Evolutionary conservation across 2,113 vertebrate species (phyloP).

Genomic region (Pycnonotus jocosus): DNA sequence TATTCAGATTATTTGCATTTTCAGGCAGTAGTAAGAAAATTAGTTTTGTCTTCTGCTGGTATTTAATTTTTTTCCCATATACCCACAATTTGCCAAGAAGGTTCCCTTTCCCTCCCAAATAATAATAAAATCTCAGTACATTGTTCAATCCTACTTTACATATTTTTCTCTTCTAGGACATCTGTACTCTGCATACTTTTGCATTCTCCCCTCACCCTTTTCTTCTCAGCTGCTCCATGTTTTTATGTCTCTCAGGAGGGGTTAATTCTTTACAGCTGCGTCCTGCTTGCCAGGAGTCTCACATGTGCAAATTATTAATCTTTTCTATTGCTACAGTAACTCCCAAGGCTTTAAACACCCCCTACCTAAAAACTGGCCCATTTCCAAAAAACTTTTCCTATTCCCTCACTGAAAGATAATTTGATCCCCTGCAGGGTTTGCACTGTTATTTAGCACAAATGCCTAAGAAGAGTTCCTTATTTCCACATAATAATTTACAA

Average conservation of each 20-base stretch:
- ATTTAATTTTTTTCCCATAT: constrained; percentile 16
- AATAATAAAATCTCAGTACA: constrained; percentile 37
- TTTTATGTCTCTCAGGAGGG: constrained; percentile 80
- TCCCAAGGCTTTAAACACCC: constrained; percentile 77
- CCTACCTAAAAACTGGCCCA: constrained; percentile 72
- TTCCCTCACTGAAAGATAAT: constrained; percentile 73
- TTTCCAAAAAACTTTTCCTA: constrained; percentile 76
- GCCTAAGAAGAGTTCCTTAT: constrained; percentile 35
- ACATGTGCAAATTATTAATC: constrained; percentile 86
- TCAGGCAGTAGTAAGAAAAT: background rate
- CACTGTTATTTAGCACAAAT: constrained; percentile 68
- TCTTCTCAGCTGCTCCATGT: constrained; percentile 74
- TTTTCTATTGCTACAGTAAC: constrained; percentile 80
- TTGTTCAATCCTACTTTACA: constrained; percentile 50
- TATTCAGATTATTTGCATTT: background rate
- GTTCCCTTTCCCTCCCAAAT: background rate
- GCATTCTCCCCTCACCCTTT: constrained; percentile 62
- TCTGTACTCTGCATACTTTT: constrained; percentile 66
- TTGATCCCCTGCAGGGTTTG: constrained; percentile 64
- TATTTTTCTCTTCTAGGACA: constrained; percentile 66
- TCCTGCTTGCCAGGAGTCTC: constrained; percentile 77
- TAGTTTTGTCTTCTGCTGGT: background rate
- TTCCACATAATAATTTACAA: constrained; percentile 67
- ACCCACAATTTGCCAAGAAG: background rate
- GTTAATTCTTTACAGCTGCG: constrained; percentile 85